Evolutionary conservation across 2,888 invertebrate genomes (phyloP).

Genomic region (Conistra vaccinii): DNA sequence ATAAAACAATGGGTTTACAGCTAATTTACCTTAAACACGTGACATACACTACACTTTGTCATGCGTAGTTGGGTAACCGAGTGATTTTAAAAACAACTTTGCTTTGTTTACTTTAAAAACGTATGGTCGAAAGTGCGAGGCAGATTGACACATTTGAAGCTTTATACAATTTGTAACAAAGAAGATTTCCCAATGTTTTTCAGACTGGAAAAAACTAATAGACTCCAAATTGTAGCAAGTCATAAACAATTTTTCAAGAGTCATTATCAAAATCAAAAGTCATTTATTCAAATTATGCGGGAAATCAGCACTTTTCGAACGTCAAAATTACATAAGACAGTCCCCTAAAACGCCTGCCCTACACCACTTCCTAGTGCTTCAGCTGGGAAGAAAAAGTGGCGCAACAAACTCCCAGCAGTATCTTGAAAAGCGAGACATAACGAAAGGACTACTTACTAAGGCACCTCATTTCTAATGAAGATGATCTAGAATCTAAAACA

Average conservation of each 20-base stretch:
- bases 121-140: background rate
- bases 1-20: slow-evolving; percentile 42
- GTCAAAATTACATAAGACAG: too few species aligned
- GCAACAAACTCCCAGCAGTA: too few species aligned
- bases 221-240: too few species aligned
- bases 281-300: too few species aligned
- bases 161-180: background rate
- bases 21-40: slow-evolving; percentile 24
- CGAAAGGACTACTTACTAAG: too few species aligned
- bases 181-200: background rate
- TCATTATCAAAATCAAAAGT: too few species aligned
- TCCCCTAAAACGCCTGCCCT: too few species aligned
- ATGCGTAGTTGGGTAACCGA: slow-evolving; percentile 46
- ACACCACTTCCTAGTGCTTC: too few species aligned
- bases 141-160: background rate
- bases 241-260: too few species aligned
- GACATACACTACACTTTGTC: slow-evolving; percentile 35
- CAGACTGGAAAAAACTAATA: background rate
- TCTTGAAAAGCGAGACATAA: too few species aligned
- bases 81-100: slow-evolving; percentile 13
- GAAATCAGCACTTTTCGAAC: too few species aligned
- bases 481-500: background rate
- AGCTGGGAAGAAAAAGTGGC: too few species aligned
- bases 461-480: background rate
- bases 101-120: slow-evolving; percentile 32